A percentile compares a stretch with the other conserved stretches of the same genome.
These are phyloP conservation scores for Macaca mulatta DNA, from an alignment of 2,113 vertebrate genomes.

Conservation along the genomic window DNA sequence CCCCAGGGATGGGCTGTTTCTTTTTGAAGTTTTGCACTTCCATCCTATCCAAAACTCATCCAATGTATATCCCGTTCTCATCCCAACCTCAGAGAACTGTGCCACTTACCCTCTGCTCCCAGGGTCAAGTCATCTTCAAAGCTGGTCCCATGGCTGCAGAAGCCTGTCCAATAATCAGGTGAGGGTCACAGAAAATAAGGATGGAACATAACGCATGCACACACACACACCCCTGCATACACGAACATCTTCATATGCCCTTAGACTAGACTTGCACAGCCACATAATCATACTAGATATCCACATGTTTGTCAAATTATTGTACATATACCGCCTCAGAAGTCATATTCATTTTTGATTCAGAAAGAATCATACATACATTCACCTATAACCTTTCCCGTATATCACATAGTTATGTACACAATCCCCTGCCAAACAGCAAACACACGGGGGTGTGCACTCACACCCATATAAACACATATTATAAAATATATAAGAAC, in stretches of 20 bases:
- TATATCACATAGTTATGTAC: neutral
- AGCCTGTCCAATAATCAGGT: slow-evolving; percentile 74
- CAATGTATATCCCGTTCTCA: neutral
- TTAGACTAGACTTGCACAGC: neutral
- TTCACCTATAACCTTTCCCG: neutral
- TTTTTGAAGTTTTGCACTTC: neutral
- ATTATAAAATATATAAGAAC: neutral
- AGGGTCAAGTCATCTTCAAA: slow-evolving; percentile 90
- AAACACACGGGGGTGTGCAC: neutral
- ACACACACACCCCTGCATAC: neutral
- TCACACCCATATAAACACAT: neutral
- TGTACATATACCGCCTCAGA: neutral
- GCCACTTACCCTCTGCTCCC: slow-evolving; percentile 90
- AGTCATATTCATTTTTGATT: slow-evolving; percentile 4
- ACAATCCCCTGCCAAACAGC: neutral
- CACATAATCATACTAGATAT: neutral
- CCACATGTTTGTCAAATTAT: neutral
- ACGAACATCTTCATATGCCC: neutral
- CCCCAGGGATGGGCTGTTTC: neutral
- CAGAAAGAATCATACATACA: neutral
- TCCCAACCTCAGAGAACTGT: neutral
- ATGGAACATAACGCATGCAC: neutral
- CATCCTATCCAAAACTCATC: neutral
- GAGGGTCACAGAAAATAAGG: neutral
- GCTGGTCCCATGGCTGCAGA: slow-evolving; percentile 78